Conservation (phyloP, 2,888 invertebrate species). For the Pherbina coryleti region DNA sequence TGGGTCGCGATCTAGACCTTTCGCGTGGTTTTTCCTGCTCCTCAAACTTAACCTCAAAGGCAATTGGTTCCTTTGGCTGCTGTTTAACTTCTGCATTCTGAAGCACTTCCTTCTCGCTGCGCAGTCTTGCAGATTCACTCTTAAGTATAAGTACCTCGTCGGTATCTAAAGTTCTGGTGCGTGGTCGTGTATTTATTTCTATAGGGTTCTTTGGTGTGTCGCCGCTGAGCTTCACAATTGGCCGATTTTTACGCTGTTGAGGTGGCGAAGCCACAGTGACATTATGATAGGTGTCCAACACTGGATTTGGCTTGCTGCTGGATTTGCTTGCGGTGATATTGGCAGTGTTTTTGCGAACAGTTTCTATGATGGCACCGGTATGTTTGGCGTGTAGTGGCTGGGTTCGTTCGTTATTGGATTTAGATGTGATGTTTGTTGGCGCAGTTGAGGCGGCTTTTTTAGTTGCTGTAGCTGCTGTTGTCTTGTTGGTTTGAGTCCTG, state of each 20-base stretch:
- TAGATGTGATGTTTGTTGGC: slow-evolving; percentile 6
- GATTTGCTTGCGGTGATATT: slow-evolving; percentile 9
- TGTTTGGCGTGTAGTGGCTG: slow-evolving; percentile 48
- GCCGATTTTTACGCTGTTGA: slow-evolving; percentile 53
- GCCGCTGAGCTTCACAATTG: neutral
- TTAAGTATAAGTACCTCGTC: slow-evolving; percentile 63
- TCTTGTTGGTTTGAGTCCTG: slow-evolving; percentile 2
- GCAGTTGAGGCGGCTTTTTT: neutral
- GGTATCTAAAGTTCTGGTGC: slow-evolving; percentile 60
- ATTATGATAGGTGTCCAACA: slow-evolving; percentile 66
- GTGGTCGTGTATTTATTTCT: slow-evolving; percentile 34
- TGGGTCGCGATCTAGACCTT: neutral
- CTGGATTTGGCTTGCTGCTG: slow-evolving; percentile 60
- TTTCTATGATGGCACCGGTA: slow-evolving; percentile 35
- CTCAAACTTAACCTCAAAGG: slow-evolving; percentile 66
- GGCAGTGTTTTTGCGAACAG: slow-evolving; percentile 33
- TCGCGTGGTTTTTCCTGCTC: slow-evolving; percentile 17
- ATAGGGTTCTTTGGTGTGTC: neutral
- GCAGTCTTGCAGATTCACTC: slow-evolving; percentile 52
- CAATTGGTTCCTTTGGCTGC: slow-evolving; percentile 58
- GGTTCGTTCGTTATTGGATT: slow-evolving; percentile 24
- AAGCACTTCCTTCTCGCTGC: slow-evolving; percentile 51
- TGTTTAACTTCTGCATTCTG: slow-evolving; percentile 2
- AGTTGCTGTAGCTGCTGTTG: neutral
- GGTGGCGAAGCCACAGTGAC: slow-evolving; percentile 68